Evolutionary conservation across 92 coral and sea anemone genomes (phyloP), one percentile per base, ranked within the genome.

Genomic region (Porites divaricata): DNA sequence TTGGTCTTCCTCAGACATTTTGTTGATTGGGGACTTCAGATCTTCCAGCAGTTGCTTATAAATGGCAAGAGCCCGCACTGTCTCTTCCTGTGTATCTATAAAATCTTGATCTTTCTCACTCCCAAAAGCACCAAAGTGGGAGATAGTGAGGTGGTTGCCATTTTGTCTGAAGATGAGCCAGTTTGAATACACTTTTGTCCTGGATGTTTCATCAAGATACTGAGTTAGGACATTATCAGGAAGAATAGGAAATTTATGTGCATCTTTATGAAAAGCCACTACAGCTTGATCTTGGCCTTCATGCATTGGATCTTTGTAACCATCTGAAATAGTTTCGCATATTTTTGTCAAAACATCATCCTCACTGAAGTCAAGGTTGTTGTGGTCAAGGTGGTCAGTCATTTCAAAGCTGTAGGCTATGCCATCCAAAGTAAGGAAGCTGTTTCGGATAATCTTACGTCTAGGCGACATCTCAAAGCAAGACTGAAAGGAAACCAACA

Each of bases 281-380:
- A 9, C 9, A 0, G 10, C 13, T 14, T 53, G 11, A 14, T 53
- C 15, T 53, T 53, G 58, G 58, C 58, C 58, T 53, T 53, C 15
- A 53, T 10, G 72, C 6, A 83, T 16, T 7, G 28, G 61, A 21
- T 57, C 56, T 72, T 73, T 45, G 21, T 71, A 72, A 63, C 69
- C 63, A 17, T 49, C 57, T 72, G 87, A 83, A 49, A 83, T 25
- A 4, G 51, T 50, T 54, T 71, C 21, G 52, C 87, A 83, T 1
- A 83, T 83, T 35, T 72, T 68, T 56, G 63, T 72, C 49, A 83
- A 83, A 83, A 72, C 54, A 13, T 72, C 2, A 20, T 72, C 87
- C 23, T 72, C 80, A 20, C 26, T 23, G 35, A 54, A 54, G 12
- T 54, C 59, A 10, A 15, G 59, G 59, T 63, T 24, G 66, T 72